A percentile compares a stretch with the other conserved stretches of the same genome.
phyloP scores from a whole-genome alignment of 1,140 invertebrate genomes.

The Monomorium pharaonis region DNA sequence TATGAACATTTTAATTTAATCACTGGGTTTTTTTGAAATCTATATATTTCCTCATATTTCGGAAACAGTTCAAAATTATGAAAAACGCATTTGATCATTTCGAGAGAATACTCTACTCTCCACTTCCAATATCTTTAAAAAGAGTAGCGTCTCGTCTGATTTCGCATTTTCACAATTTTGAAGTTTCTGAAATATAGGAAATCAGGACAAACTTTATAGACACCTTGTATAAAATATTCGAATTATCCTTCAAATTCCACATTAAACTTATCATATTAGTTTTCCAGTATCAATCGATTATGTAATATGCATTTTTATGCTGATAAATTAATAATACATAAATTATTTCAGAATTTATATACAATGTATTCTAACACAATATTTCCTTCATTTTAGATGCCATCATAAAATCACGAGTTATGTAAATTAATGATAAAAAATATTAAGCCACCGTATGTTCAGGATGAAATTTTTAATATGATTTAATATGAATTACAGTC shows the following conservation, averaged over 20 bases:
- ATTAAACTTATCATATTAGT: background rate
- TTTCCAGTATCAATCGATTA: background rate
- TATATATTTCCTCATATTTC: too few relatives aligned
- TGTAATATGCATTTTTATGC: background rate
- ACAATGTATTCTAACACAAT: background rate
- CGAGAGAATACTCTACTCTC: too few relatives aligned
- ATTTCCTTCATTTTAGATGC: background rate
- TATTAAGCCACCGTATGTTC: background rate
- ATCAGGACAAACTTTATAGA: too few relatives aligned
- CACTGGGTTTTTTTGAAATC: too few relatives aligned
- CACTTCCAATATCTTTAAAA: too few relatives aligned
- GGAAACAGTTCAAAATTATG: too few relatives aligned
- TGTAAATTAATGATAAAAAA: constrained; percentile 10
- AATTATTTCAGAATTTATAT: background rate
- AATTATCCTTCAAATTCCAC: background rate
- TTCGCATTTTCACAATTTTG: too few relatives aligned
- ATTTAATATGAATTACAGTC: constrained; percentile 39
- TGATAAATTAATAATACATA: background rate
- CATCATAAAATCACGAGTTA: background rate
- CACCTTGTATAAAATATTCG: background rate
- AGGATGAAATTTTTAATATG: too few relatives aligned
- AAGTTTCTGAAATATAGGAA: too few relatives aligned
- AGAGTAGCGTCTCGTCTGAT: too few relatives aligned
- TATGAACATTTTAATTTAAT: background rate
- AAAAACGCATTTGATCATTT: too few relatives aligned